Evolutionary conservation across 1,140 invertebrate genomes (phyloP).

Genomic region (Drosophila chauvacae): DNA sequence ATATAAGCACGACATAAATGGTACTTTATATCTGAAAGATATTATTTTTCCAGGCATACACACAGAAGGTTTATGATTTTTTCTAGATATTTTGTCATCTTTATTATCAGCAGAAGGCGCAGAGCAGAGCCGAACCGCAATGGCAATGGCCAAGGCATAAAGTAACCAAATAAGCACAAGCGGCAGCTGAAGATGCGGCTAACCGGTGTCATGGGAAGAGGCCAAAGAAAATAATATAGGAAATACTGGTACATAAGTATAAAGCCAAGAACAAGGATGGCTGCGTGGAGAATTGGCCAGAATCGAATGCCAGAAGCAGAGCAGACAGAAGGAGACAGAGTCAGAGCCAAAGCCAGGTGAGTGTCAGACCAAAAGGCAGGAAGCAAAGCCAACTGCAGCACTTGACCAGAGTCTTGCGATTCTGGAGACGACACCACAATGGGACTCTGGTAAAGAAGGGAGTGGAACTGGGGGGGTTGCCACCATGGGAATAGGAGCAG

Average conservation of each 20-base stretch:
- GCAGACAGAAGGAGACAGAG: not conserved
- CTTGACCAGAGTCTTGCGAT: conserved; percentile 43
- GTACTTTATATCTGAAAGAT: conserved; percentile 83
- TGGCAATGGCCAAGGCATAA: conserved; percentile 63
- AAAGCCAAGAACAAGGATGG: conserved; percentile 49
- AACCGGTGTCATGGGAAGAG: conserved; percentile 70
- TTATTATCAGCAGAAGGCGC: conserved; percentile 71
- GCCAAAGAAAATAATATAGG: conserved; percentile 33
- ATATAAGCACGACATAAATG: conserved; percentile 84
- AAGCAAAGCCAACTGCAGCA: conserved; percentile 38
- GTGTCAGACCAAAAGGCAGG: conserved; percentile 54
- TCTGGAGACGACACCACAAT: conserved; percentile 52
- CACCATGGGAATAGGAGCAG: conserved; percentile 39
- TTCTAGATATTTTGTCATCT: conserved; percentile 84
- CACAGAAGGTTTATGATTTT: conserved; percentile 80
- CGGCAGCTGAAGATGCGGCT: conserved; percentile 36
- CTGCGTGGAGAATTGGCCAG: conserved; percentile 71
- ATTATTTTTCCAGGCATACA: conserved; percentile 83
- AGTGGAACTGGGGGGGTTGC: not conserved
- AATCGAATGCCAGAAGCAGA: conserved; percentile 47
- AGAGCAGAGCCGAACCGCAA: conserved; percentile 3
- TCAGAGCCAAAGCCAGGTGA: conserved; percentile 43
- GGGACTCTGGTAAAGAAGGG: conserved; percentile 7
- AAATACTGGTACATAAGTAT: conserved; percentile 19
- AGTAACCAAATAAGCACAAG: conserved; percentile 78